Conservation (phyloP, 2,888 invertebrate species). For the Chaitophorus viminalis region DNA sequence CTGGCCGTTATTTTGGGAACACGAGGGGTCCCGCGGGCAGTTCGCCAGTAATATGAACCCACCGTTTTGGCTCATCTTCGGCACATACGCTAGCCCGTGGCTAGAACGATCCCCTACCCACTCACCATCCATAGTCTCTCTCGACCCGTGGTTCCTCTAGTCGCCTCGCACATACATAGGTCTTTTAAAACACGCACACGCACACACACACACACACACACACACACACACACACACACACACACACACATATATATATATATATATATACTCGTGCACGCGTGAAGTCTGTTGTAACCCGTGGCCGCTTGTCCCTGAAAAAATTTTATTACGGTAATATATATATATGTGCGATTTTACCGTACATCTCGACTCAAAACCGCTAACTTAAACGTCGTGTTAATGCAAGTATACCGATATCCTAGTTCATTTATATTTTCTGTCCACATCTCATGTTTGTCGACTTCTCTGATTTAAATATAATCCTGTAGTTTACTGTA, state of each 20-base stretch:
- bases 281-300: background rate
- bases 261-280: background rate
- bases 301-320: background rate
- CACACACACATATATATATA: too few relatives aligned
- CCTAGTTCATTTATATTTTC: too few relatives aligned
- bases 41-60: constrained; percentile 61
- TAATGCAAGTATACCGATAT: too few relatives aligned
- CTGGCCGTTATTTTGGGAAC: constrained; percentile 62
- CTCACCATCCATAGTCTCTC: background rate
- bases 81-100: background rate
- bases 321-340: background rate
- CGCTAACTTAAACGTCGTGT: background rate
- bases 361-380: background rate
- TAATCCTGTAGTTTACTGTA: too few relatives aligned
- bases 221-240: background rate
- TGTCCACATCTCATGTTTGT: too few relatives aligned
- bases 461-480: too few relatives aligned
- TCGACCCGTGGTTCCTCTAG: background rate
- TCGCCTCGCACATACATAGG: background rate
- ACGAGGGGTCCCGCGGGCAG: constrained; percentile 53
- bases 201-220: too few relatives aligned
- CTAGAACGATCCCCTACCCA: background rate
- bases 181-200: background rate
- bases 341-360: background rate
- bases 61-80: constrained; percentile 58